Percentiles rank a stretch among this genome's conserved stretches.
Evolutionary conservation across 2,113 vertebrate genomes (phyloP).

Genomic region (Ceyx margarethae): DNA sequence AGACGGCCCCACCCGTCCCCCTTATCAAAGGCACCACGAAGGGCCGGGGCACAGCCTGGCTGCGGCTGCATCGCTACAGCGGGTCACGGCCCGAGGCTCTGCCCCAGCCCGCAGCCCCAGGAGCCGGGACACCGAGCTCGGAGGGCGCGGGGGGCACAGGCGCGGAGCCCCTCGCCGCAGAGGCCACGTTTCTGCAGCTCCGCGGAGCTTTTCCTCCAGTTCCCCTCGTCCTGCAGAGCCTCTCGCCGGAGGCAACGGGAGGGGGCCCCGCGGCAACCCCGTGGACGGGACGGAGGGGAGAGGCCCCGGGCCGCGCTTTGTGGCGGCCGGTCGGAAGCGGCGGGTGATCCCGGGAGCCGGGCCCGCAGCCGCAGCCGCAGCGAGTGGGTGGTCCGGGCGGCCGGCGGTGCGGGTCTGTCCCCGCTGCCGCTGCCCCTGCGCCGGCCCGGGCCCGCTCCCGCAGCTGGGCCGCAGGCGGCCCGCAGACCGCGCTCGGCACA

Average conservation of each 20-base stretch:
- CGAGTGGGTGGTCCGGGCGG: conserved; percentile 78
- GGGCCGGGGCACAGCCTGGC: background rate
- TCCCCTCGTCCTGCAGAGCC: too few relatives aligned
- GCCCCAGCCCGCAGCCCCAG: background rate
- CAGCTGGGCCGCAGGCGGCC: conserved; percentile 76
- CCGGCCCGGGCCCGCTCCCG: conserved; percentile 69
- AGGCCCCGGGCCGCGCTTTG: background rate
- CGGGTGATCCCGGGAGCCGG: conserved; percentile 39
- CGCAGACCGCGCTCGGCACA: conserved; percentile 80
- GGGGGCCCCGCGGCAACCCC: background rate
- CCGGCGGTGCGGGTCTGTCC: conserved; percentile 38
- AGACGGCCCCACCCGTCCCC: background rate
- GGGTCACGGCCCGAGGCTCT: accelerated
- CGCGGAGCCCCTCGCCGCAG: too few relatives aligned
- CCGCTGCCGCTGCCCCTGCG: conserved; percentile 42
- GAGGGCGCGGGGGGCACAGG: accelerated
- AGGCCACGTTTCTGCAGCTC: background rate
- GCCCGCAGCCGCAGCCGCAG: background rate
- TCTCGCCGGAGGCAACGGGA: background rate
- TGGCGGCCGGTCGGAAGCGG: background rate
- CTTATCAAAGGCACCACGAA: accelerated
- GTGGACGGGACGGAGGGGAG: background rate
- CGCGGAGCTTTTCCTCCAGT: background rate
- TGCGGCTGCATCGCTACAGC: accelerated
- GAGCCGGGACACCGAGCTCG: accelerated